Evolutionary conservation across 2,113 vertebrate species (phyloP).

Genomic region (Pteropus alecto): DNA sequence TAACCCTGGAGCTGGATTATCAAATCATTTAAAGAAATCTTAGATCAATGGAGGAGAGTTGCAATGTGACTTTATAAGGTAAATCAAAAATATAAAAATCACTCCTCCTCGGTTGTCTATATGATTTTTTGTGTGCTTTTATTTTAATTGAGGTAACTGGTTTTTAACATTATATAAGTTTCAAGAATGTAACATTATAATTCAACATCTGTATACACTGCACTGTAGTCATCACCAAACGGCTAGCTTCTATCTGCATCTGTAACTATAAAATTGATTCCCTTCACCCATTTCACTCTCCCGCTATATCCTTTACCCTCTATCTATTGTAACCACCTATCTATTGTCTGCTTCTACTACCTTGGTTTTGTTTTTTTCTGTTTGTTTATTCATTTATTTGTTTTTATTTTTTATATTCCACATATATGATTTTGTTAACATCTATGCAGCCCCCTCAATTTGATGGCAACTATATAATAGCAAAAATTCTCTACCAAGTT

Average conservation of each 20-base stretch:
- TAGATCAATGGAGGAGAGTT: neutral
- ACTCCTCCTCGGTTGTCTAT: neutral
- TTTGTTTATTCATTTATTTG: neutral
- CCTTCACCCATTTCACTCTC: neutral
- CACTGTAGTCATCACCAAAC: neutral
- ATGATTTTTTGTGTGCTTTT: neutral
- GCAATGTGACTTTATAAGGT: neutral
- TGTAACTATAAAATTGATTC: neutral
- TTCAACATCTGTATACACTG: neutral
- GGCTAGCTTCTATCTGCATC: neutral
- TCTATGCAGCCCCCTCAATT: neutral
- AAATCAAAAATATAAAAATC: conserved; percentile 3
- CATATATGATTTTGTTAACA: neutral
- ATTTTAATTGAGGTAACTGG: neutral
- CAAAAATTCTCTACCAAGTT: neutral
- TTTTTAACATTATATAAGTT: neutral
- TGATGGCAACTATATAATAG: neutral
- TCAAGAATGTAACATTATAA: neutral
- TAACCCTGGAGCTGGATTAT: conserved; percentile 20
- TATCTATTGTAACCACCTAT: neutral
- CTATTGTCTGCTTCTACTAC: neutral
- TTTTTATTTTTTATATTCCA: neutral
- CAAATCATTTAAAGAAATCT: conserved; percentile 27
- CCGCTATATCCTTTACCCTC: neutral
- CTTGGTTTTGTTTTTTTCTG: neutral